Evolutionary conservation across 2,888 invertebrate species (phyloP), one percentile per base, ranked within the genome.

Genomic region (Andrena praecox): DNA sequence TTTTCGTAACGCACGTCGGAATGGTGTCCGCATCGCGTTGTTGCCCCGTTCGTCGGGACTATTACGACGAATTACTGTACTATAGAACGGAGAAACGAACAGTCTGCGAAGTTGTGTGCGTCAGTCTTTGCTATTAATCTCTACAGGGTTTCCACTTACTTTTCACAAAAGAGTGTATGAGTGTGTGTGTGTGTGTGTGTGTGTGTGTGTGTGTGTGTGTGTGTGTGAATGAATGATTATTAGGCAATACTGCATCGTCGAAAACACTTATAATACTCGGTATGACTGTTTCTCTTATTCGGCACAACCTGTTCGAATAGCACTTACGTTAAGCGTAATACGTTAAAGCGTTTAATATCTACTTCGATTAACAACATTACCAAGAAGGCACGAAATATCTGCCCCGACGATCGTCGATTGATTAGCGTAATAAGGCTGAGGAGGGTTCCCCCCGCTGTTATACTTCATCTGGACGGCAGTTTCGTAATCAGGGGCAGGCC

Each of bases 401-500:
- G 92, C 90, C 31, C 91, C 92, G 54, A 93, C 92, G 64, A 93
- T 93, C 16, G 93, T 91, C 0, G 93, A 93, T 77, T 93, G 93
- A 91, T 93, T 93, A 24, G 93, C 93, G 74, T 93, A 94, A 89
- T 92, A 93, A 69, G 93, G 94, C 80, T 93, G 93, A 5, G 91
- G 89, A 67, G 91, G 90, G 74, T 91, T 92, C 29, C 90, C 91
- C 29, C 90, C 88, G 68, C 92, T 93, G 75, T 91, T 93, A 71
- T 97, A 97, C 93, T 98, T 98, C 90, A 97, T 97, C 92, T 97
- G 97, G 81, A 99, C 95, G 16, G 99, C 98, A 0, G 98, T 98
- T 92, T 99, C 98, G 94, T 99, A 99, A 94, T 99, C 99, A 0
- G 99, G 99, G 1, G 98, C 98, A 0, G 97, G 97, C 2, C 99